Conservation (phyloP, 2,888 invertebrate genomes). For the Apamea monoglypha region DNA sequence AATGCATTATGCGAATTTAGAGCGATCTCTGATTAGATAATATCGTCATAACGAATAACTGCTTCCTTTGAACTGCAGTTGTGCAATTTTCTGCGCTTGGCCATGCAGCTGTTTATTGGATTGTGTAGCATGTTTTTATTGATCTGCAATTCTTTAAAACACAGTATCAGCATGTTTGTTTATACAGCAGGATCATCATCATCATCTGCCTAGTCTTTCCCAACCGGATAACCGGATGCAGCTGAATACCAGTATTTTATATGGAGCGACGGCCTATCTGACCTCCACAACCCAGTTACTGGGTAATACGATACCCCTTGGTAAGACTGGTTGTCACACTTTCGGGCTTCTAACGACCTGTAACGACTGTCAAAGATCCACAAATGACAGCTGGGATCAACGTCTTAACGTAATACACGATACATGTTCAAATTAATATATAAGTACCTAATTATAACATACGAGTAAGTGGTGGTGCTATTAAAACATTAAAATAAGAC, state of each 20-base stretch:
- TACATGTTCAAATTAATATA: neutral
- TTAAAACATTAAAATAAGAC: neutral
- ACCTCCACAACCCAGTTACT: too few species aligned
- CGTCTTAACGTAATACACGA: too few species aligned
- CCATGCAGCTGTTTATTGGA: slow-evolving; percentile 26
- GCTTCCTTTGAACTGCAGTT: slow-evolving; percentile 47
- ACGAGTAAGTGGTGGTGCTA: too few species aligned
- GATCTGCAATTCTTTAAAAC: neutral
- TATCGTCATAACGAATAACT: slow-evolving; percentile 56
- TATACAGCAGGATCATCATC: neutral
- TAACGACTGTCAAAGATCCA: too few species aligned
- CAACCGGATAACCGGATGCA: too few species aligned
- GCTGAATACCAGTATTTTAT: too few species aligned
- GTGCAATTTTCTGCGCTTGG: slow-evolving; percentile 46
- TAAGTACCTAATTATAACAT: neutral
- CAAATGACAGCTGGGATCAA: too few species aligned
- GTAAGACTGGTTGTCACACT: too few species aligned
- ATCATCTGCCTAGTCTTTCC: too few species aligned
- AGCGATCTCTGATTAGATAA: slow-evolving; percentile 72
- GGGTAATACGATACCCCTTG: too few species aligned
- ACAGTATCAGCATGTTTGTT: neutral
- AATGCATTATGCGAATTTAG: slow-evolving; percentile 78
- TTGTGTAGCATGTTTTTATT: slow-evolving; percentile 10
- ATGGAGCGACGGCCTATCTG: too few species aligned
- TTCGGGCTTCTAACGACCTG: too few species aligned